Evolutionary conservation across 2,888 invertebrate genomes (phyloP), one percentile per base, ranked within the genome.

Genomic region (Alentia gelatinosa): DNA sequence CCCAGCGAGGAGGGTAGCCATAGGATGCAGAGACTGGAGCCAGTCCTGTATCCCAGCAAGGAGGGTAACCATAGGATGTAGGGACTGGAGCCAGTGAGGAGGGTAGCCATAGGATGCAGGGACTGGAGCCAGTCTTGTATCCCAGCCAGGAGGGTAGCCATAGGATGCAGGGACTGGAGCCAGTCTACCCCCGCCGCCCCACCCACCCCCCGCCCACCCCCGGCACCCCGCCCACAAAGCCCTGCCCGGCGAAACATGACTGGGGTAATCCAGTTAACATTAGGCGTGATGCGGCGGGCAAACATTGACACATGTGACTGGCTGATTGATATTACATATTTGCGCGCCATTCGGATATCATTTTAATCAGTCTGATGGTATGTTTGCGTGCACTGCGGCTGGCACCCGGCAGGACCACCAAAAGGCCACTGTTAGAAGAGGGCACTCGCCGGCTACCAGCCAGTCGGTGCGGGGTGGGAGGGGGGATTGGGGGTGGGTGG

Each of bases 201-300:
- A n/a, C 86, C 47, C 33, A 9, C 26, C 1, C 23, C 86, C n/a
- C 86, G 12, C n/a, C 26, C 30, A 9, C 86, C 47, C 86, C 86
- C 33, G 26, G 12, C 47, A 15, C 47, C 5, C 42, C 86, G 26
- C 86, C 86, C 86, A 42, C 47, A 86, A 86, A 50, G 86, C 23
- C 42, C 50, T n/a, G n/a, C n/a, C 42, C 83, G 40, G 40, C 75
- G 56, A 40, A 37, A 75, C 40, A 37, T 90, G 75, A 90, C 75
- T 42, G 83, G 50, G 74, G 50, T 90, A 90, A 90, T 90, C 50
- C 90, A 90, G 50, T 90, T 90, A 90, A 79, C 79, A 90, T 90
- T 83, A 90, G 75, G 42, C 83, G 42, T 79, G 75, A 90, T 75
- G 40, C 79, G 40, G 50, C 47, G 23, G 26, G 83, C 90, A 90